phyloP scores from a whole-genome alignment of 1,140 invertebrate species.

The Eriocheir sinensis region DNA sequence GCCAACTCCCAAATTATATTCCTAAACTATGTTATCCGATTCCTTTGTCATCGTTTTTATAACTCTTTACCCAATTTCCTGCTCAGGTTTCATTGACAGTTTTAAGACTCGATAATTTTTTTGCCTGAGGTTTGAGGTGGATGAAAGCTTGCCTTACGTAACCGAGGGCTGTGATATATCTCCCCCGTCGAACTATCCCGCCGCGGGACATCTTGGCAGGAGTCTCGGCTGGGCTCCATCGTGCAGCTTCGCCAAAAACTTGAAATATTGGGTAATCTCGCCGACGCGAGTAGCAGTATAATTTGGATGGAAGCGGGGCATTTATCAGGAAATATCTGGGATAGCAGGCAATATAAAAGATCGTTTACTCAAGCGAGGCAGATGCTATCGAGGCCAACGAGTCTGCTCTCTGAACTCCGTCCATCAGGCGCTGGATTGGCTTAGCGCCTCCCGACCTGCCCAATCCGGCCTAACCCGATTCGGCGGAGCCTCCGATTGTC shows the following conservation, averaged over 20 bases:
- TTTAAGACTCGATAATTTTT: too few species aligned
- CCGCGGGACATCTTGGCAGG: not conserved
- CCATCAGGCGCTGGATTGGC: not conserved
- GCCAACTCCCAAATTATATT: too few species aligned
- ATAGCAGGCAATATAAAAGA: not conserved
- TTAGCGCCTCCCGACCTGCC: not conserved
- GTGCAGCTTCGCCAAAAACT: conserved; percentile 21
- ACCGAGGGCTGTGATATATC: not conserved
- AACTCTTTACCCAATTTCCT: too few species aligned
- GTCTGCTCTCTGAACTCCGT: not conserved
- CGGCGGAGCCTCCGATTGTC: too few species aligned
- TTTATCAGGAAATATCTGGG: conserved; percentile 14
- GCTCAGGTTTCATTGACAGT: too few species aligned
- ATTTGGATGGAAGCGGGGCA: not conserved
- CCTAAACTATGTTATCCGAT: too few species aligned
- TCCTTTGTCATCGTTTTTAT: too few species aligned
- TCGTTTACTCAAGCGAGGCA: conserved; percentile 1
- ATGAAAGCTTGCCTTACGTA: not conserved
- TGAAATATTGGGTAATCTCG: conserved; percentile 5
- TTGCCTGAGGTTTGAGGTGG: too few species aligned
- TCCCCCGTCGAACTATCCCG: not conserved
- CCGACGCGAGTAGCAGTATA: not conserved
- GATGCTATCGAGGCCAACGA: not conserved
- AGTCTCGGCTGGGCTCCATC: not conserved
- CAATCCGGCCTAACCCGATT: not conserved